Percentiles rank a stretch among this genome's conserved stretches.
These are phyloP conservation scores for Catostomus latipinnis DNA, from an alignment of 2,797 vertebrate species.

Conservation along the genomic window DNA sequence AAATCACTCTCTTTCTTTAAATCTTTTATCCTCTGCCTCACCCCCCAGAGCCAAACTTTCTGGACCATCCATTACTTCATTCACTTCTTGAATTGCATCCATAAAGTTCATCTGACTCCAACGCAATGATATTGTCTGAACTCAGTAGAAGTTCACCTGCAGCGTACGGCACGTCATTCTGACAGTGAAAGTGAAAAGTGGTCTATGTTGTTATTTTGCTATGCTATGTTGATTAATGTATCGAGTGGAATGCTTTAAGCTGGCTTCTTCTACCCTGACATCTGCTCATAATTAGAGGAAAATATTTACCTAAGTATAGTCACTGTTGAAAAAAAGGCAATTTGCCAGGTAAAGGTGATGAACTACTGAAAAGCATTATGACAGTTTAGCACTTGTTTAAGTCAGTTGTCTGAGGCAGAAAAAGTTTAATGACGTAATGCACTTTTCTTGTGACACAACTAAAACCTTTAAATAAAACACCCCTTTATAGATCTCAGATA, in stretches of 20 bases:
- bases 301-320: slow-evolving; percentile 45
- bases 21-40: slow-evolving; percentile 39
- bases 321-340: slow-evolving; percentile 32
- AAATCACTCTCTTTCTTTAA: slow-evolving; percentile 50
- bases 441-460: slow-evolving; percentile 16
- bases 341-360: slow-evolving; percentile 42
- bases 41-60: slow-evolving; percentile 38
- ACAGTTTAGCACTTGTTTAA: slow-evolving; percentile 14
- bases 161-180: slow-evolving; percentile 18
- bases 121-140: not conserved
- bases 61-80: slow-evolving; percentile 32
- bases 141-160: slow-evolving; percentile 31
- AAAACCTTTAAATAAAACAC: slow-evolving; percentile 1
- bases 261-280: slow-evolving; percentile 16
- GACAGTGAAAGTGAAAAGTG: slow-evolving; percentile 6
- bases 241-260: slow-evolving; percentile 33
- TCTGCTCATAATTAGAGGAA: slow-evolving; percentile 42
- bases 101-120: slow-evolving; percentile 12
- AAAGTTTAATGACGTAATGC: not conserved
- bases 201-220: slow-evolving; percentile 44
- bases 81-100: slow-evolving; percentile 25
- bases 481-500: slow-evolving; percentile 20
- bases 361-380: slow-evolving; percentile 39
- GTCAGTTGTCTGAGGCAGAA: not conserved
- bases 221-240: slow-evolving; percentile 44